These are phyloP conservation scores for Odontomyia ornata DNA, from an alignment of 2,888 invertebrate species.

Conservation along the genomic window DNA sequence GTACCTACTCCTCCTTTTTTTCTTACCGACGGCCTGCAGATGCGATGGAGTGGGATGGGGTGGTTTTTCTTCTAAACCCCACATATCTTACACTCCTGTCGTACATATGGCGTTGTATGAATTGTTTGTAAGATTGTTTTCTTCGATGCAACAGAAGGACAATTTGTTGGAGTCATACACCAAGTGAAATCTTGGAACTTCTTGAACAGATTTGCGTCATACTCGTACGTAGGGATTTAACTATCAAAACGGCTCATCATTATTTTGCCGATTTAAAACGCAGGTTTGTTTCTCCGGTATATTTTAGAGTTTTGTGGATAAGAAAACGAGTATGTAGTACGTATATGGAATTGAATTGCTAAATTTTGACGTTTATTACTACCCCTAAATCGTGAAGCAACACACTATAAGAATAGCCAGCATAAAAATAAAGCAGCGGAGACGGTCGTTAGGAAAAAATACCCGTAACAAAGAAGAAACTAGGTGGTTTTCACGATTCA, in stretches of 20 bases:
- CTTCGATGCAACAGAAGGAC: conserved; percentile 22
- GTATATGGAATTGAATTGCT: no score
- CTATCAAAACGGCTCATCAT: no score
- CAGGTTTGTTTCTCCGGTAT: no score
- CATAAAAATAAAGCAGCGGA: not conserved
- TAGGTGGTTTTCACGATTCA: conserved; percentile 26
- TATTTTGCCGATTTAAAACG: no score
- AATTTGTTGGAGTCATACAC: conserved; percentile 1
- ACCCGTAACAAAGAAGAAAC: conserved; percentile 6
- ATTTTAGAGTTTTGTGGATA: no score
- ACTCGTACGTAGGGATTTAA: no score
- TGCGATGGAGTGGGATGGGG: conserved; percentile 22
- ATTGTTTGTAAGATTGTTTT: conserved; percentile 38
- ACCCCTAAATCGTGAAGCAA: not conserved
- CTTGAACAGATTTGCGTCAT: no score
- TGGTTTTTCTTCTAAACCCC: conserved; percentile 33
- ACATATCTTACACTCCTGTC: conserved; percentile 19
- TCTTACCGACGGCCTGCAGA: not conserved
- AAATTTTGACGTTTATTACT: no score
- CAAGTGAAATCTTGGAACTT: no score
- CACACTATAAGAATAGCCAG: not conserved
- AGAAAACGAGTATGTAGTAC: no score
- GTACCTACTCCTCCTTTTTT: conserved; percentile 29
- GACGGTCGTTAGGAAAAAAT: conserved; percentile 4
- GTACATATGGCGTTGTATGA: conserved; percentile 23